Evolutionary conservation across 2,797 vertebrate species (phyloP).

Genomic region (Leptoclinus maculatus): DNA sequence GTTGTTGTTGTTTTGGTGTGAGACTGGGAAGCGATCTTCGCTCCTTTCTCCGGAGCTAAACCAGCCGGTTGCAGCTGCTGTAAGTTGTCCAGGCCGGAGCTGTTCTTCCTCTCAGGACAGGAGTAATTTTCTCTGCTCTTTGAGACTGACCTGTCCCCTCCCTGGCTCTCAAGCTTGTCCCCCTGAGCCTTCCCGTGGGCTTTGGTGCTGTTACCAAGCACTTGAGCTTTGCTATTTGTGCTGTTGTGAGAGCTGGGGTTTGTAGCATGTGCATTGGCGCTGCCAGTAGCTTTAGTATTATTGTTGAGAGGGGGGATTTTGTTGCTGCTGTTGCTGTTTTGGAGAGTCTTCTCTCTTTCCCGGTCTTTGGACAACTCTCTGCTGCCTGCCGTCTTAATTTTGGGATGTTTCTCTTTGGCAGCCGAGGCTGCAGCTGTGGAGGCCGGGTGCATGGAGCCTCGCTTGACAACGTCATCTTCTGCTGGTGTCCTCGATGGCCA

Average conservation of each 20-base stretch:
- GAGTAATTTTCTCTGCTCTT: conserved; percentile 81
- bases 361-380: conserved; percentile 82
- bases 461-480: conserved; percentile 80
- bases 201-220: conserved; percentile 78
- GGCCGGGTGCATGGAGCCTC: conserved; percentile 70
- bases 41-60: conserved; percentile 73
- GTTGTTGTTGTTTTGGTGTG: conserved; percentile 80
- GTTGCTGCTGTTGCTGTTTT: conserved; percentile 80
- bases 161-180: conserved; percentile 78
- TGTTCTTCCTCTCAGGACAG: conserved; percentile 78
- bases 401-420: conserved; percentile 86
- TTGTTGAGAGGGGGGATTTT: conserved; percentile 76
- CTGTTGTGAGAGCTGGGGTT: conserved; percentile 72
- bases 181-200: conserved; percentile 74
- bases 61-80: conserved; percentile 72
- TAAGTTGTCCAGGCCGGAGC: conserved; percentile 77
- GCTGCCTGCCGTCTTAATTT: conserved; percentile 78
- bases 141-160: conserved; percentile 83
- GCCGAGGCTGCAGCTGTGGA: conserved; percentile 68
- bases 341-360: conserved; percentile 79
- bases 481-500: conserved; percentile 75
- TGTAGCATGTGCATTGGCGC: conserved; percentile 66
- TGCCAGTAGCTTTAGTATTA: conserved; percentile 69
- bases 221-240: conserved; percentile 77
- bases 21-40: conserved; percentile 69